phyloP scores from a whole-genome alignment of 2,797 vertebrate species.

The Acipenser transmontanus region DNA sequence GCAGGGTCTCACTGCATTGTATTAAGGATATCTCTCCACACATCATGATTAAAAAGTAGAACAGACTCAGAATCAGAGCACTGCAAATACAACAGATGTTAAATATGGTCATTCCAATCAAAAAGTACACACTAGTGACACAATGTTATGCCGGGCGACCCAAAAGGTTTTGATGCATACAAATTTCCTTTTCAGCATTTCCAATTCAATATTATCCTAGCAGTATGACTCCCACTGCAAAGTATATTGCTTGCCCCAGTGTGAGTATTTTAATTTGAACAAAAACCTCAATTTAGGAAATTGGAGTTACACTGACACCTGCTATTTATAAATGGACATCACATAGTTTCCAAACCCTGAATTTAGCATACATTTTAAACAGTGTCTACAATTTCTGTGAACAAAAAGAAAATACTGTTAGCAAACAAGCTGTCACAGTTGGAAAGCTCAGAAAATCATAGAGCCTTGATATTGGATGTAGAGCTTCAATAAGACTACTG shows the following conservation, averaged over 20 bases:
- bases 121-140: no score
- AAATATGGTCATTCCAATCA: no score
- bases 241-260: background rate
- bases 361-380: background rate
- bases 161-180: no score
- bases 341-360: no score
- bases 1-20: no score
- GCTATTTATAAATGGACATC: background rate
- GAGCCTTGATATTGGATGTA: background rate
- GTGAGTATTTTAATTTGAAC: background rate
- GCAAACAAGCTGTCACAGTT: background rate
- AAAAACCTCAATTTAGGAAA: background rate
- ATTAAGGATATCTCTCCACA: no score
- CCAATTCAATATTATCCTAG: no score
- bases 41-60: no score
- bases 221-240: background rate
- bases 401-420: background rate
- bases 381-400: background rate
- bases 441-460: background rate
- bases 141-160: no score
- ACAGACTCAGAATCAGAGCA: no score
- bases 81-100: no score
- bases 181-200: no score
- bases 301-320: background rate
- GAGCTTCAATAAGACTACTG: constrained; percentile 34